A percentile compares a stretch with the other conserved stretches of the same genome.
Conservation (phyloP, 2,113 vertebrate species). For the Rhegmatorhina hoffmannsi region DNA sequence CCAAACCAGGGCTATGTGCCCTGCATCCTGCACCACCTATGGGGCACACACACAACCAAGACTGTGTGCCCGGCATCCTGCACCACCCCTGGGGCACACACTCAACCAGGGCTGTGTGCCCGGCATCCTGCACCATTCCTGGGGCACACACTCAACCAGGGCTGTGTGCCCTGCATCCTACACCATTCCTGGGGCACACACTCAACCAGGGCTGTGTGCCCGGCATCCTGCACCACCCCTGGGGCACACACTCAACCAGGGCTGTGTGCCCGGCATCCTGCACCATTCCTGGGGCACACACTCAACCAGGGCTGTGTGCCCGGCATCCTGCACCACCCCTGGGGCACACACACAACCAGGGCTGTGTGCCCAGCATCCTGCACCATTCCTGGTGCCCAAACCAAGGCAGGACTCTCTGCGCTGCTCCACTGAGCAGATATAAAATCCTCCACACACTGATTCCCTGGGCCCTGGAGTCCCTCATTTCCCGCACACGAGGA, state of each 20-base stretch:
- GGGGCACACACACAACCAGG: background rate
- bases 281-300: too few species aligned
- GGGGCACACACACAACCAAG: background rate
- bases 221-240: background rate
- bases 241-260: background rate
- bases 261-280: background rate
- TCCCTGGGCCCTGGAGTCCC: background rate
- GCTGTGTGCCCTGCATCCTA: accelerated
- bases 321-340: background rate
- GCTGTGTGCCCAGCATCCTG: background rate
- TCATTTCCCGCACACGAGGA: background rate
- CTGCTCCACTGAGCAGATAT: accelerated
- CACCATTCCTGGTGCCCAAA: background rate
- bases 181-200: background rate
- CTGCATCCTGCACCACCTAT: background rate
- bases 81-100: background rate
- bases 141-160: background rate
- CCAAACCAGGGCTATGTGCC: accelerated
- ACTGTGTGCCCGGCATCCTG: background rate
- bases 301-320: accelerated
- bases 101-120: background rate
- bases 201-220: accelerated
- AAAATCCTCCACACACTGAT: background rate
- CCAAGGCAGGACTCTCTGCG: background rate
- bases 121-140: background rate